Conservation (phyloP, 2,888 invertebrate genomes). For the Ormyrus labotus region DNA sequence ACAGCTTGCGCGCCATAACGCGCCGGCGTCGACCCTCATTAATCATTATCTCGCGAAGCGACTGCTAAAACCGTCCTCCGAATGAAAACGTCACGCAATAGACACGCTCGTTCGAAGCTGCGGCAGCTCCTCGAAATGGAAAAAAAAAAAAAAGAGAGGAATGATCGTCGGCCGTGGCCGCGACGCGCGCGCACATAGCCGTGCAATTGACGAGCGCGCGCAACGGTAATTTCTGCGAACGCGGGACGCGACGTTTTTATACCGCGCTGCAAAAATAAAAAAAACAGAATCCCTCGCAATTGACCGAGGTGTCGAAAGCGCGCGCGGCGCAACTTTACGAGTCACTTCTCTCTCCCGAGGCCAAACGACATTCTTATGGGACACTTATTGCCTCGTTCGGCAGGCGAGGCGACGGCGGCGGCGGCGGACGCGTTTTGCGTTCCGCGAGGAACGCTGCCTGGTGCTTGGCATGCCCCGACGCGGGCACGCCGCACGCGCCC, state of each 20-base stretch:
- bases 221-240: too few relatives aligned
- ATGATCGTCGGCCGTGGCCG: too few relatives aligned
- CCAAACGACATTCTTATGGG: constrained; percentile 60
- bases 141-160: too few relatives aligned
- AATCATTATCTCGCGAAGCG: too few relatives aligned
- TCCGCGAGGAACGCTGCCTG: neutral
- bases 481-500: constrained; percentile 68
- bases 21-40: too few relatives aligned
- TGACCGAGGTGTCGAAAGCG: constrained; percentile 14
- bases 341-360: neutral
- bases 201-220: too few relatives aligned
- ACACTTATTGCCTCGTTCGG: constrained; percentile 61
- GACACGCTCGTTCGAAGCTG: too few relatives aligned
- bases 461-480: constrained; percentile 57
- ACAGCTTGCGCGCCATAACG: too few relatives aligned
- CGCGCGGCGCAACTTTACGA: constrained; percentile 24
- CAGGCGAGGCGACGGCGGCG: neutral
- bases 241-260: neutral
- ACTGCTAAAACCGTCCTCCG: too few relatives aligned
- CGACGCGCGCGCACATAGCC: too few relatives aligned
- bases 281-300: neutral
- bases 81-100: constrained; percentile 1
- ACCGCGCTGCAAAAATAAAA: neutral
- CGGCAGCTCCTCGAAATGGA: too few relatives aligned
- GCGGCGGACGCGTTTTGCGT: constrained; percentile 42